Conservation (phyloP, 2,113 vertebrate genomes). For the Mesembrinibis cayennensis region DNA sequence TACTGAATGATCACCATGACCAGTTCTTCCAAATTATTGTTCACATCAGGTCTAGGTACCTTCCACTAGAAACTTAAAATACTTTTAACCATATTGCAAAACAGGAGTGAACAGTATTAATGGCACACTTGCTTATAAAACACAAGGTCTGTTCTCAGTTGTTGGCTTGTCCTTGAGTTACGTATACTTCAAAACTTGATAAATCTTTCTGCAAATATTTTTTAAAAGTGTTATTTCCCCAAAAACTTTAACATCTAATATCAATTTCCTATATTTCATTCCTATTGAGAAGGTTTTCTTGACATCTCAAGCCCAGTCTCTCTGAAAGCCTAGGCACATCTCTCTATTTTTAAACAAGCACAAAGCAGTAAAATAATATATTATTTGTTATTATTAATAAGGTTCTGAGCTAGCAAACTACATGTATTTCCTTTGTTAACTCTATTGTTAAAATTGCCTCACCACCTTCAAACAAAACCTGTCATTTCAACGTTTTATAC, state of each 20-base stretch:
- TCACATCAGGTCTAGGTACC: background rate
- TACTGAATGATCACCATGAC: background rate
- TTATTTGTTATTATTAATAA: background rate
- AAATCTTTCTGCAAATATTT: background rate
- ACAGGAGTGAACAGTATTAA: background rate
- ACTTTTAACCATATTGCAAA: background rate
- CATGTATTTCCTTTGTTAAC: background rate
- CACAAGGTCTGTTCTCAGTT: background rate
- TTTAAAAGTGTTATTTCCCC: background rate
- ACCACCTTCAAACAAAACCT: background rate
- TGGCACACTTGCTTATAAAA: background rate
- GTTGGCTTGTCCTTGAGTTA: background rate
- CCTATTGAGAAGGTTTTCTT: background rate
- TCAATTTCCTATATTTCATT: background rate
- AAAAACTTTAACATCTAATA: background rate
- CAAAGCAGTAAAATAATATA: background rate
- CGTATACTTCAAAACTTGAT: background rate
- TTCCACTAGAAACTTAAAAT: background rate
- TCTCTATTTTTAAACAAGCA: background rate
- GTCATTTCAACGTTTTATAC: background rate
- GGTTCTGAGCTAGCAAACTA: background rate
- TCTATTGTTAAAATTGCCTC: conserved; percentile 6
- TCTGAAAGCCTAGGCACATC: background rate
- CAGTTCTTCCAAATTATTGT: background rate
- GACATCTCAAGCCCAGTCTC: background rate